A percentile compares a stretch with the other conserved stretches of the same genome.
Evolutionary conservation across 1,140 invertebrate species (phyloP).

Genomic region (Bactericera cockerelli): DNA sequence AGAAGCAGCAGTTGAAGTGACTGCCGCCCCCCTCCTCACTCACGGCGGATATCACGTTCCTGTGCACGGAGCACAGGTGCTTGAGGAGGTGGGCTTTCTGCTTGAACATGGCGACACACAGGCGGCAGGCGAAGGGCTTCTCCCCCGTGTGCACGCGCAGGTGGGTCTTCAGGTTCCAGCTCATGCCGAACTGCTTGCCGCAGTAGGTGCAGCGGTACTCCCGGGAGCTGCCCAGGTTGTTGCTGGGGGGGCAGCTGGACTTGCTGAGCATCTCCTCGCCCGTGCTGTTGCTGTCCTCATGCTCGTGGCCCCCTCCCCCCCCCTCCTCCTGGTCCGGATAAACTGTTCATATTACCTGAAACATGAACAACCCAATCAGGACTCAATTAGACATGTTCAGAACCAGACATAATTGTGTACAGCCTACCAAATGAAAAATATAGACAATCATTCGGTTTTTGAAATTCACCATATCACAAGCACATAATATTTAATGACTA

Average conservation of each 20-base stretch:
- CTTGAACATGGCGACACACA: slow-evolving; percentile 77
- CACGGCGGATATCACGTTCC: slow-evolving; percentile 60
- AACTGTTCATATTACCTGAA: slow-evolving; percentile 7
- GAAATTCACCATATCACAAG: too few species aligned
- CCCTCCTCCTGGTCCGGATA: slow-evolving; percentile 8
- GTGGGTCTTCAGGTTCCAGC: slow-evolving; percentile 75
- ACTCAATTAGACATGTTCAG: too few species aligned
- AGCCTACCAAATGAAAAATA: too few species aligned
- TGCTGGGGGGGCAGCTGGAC: slow-evolving; percentile 11
- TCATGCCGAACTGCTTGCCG: slow-evolving; percentile 77
- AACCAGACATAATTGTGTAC: too few species aligned
- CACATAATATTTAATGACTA: too few species aligned
- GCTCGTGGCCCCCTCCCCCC: slow-evolving; percentile 4
- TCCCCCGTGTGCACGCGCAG: slow-evolving; percentile 70
- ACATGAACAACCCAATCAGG: too few species aligned
- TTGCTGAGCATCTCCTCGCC: slow-evolving; percentile 1
- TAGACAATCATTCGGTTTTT: too few species aligned
- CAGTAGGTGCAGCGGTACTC: slow-evolving; percentile 75
- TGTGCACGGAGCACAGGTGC: slow-evolving; percentile 69
- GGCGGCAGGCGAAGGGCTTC: slow-evolving; percentile 69
- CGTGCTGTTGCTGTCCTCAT: slow-evolving; percentile 7
- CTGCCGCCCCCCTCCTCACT: slow-evolving; percentile 33
- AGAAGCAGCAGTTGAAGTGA: slow-evolving; percentile 70
- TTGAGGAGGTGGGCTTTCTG: slow-evolving; percentile 72
- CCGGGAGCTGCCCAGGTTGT: slow-evolving; percentile 33